Conservation (phyloP, 2,113 vertebrate genomes). For the Notiomystis cincta region DNA sequence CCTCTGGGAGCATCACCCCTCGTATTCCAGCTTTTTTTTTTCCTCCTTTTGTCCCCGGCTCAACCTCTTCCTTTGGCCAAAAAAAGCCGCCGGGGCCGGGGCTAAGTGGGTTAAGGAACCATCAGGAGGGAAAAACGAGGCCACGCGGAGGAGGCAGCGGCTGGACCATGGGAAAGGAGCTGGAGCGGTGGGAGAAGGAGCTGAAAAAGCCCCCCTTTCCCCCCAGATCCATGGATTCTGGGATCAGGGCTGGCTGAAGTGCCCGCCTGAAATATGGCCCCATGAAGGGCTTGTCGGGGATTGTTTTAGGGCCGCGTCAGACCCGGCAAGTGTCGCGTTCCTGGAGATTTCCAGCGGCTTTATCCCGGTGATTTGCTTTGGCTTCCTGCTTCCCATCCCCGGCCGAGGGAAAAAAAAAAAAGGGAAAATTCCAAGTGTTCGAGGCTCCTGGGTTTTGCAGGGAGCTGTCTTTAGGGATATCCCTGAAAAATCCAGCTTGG, state of each 20-base stretch:
- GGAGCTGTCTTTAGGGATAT: neutral
- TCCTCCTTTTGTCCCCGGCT: neutral
- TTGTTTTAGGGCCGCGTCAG: neutral
- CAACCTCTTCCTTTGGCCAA: neutral
- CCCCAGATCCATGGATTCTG: neutral
- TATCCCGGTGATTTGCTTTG: neutral
- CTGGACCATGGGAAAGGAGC: neutral
- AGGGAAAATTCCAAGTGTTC: neutral
- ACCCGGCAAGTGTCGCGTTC: neutral
- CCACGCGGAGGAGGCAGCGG: neutral
- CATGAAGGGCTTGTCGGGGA: neutral
- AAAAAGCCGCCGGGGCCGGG: neutral
- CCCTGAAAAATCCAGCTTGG: neutral
- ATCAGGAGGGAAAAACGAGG: neutral
- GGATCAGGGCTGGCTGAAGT: neutral
- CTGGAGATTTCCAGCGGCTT: neutral
- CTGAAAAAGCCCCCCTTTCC: neutral
- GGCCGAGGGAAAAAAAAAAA: too few relatives aligned
- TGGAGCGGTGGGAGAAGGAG: neutral
- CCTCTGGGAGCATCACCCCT: neutral
- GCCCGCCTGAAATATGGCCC: accelerated
- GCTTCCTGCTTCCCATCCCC: neutral
- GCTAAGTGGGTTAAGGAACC: slow-evolving; percentile 32
- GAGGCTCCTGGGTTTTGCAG: neutral
- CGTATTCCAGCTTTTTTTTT: neutral